Evolutionary conservation across 2,888 invertebrate species (phyloP).

Genomic region (Zaprionus obscuricornis): DNA sequence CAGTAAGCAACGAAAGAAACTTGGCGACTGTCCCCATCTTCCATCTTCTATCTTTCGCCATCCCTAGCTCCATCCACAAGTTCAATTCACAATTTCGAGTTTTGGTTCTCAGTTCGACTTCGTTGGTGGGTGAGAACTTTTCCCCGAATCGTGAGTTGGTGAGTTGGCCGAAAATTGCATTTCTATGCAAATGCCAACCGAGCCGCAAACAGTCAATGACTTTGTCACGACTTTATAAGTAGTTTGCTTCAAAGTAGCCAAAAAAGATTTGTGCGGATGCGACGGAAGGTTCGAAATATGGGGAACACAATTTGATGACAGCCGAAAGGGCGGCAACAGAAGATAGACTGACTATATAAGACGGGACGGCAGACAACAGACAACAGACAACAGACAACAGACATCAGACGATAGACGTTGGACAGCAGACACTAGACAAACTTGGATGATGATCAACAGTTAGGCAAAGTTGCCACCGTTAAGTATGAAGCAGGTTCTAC

Average conservation of each 20-base stretch:
- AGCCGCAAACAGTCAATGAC: constrained; percentile 74
- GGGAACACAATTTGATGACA: constrained; percentile 36
- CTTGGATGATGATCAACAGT: constrained; percentile 74
- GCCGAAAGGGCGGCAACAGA: constrained; percentile 8
- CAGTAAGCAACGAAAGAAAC: constrained; percentile 39
- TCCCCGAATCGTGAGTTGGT: constrained; percentile 49
- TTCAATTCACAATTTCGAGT: background rate
- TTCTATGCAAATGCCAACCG: constrained; percentile 72
- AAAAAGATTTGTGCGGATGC: constrained; percentile 28
- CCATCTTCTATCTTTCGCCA: no score
- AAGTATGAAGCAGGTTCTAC: constrained; percentile 42
- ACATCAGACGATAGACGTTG: constrained; percentile 32
- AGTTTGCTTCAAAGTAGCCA: constrained; percentile 61
- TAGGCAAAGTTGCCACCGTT: constrained; percentile 68
- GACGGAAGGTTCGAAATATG: background rate
- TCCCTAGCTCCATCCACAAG: background rate
- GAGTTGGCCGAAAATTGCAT: constrained; percentile 73
- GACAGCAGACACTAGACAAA: constrained; percentile 32
- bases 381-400: constrained; percentile 2
- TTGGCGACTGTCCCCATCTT: constrained; percentile 35
- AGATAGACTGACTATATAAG: background rate
- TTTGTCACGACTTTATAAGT: constrained; percentile 78
- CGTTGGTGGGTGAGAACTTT: constrained; percentile 7
- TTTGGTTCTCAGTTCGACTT: constrained; percentile 20
- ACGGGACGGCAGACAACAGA: background rate